Percentiles rank a stretch among this genome's conserved stretches.
phyloP scores from a whole-genome alignment of 2,888 invertebrate species.

The Lamproptera curius region DNA sequence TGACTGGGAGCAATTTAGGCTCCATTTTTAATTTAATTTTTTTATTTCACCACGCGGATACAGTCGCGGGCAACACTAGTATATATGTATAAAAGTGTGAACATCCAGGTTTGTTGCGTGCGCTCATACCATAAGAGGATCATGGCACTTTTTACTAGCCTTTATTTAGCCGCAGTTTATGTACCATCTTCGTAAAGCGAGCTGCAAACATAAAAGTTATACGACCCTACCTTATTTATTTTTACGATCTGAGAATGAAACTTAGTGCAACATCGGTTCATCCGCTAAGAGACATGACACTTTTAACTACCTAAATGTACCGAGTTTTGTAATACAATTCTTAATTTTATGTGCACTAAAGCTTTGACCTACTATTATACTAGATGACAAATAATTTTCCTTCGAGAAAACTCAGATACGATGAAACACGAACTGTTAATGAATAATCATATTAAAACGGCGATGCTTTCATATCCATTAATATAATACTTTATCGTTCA shows the following conservation, averaged over 20 bases:
- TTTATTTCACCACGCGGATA: not conserved
- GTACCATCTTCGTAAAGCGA: not conserved
- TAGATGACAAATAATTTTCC: too few species aligned
- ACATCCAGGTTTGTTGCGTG: not conserved
- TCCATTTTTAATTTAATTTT: not conserved
- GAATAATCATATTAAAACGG: too few species aligned
- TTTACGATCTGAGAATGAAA: not conserved
- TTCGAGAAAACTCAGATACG: too few species aligned
- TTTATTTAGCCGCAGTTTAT: not conserved
- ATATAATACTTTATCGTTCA: too few species aligned
- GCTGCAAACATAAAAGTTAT: not conserved
- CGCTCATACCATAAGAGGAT: not conserved
- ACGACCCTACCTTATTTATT: not conserved
- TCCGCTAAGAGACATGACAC: too few species aligned
- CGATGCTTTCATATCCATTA: too few species aligned
- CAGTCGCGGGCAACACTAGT: not conserved
- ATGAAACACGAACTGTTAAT: too few species aligned
- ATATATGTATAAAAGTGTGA: not conserved
- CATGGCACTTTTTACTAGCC: not conserved
- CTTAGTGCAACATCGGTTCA: not conserved
- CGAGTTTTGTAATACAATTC: too few species aligned
- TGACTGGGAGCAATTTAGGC: not conserved
- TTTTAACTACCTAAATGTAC: too few species aligned
- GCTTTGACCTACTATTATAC: too few species aligned
- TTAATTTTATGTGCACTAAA: too few species aligned